phyloP scores from a whole-genome alignment of 2,888 invertebrate genomes.

The Chesias legatella region DNA sequence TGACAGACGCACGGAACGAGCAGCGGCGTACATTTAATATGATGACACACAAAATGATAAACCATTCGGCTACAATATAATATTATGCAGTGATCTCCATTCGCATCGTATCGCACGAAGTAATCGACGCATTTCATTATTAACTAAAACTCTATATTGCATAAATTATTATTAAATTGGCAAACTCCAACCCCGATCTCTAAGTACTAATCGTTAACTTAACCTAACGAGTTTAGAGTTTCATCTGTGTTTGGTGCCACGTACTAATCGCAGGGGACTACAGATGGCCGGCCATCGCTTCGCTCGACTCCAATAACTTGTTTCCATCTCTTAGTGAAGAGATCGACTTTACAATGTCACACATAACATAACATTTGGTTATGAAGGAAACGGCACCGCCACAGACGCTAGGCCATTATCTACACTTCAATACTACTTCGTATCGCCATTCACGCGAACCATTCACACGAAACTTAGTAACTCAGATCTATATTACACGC shows the following conservation, averaged over 20 bases:
- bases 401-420: constrained; percentile 45
- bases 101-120: constrained; percentile 24
- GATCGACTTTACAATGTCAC: too few species aligned
- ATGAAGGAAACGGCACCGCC: constrained; percentile 29
- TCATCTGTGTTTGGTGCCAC: too few species aligned
- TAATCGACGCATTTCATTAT: constrained; percentile 33
- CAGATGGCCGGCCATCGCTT: too few species aligned
- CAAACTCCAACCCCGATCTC: constrained; percentile 48
- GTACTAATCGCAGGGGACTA: too few species aligned
- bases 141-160: constrained; percentile 46
- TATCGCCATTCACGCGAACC: constrained; percentile 36
- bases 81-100: constrained; percentile 36
- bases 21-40: constrained; percentile 16
- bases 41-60: constrained; percentile 37
- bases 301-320: too few species aligned
- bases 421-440: constrained; percentile 25
- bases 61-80: constrained; percentile 52
- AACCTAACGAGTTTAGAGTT: constrained; percentile 42
- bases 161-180: constrained; percentile 51
- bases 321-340: too few species aligned
- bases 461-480: constrained; percentile 18
- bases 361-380: too few species aligned
- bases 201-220: constrained; percentile 68
- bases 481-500: constrained; percentile 47
- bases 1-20: too few species aligned